phyloP scores from a whole-genome alignment of 2,888 invertebrate genomes.

The Zygaena filipendulae region DNA sequence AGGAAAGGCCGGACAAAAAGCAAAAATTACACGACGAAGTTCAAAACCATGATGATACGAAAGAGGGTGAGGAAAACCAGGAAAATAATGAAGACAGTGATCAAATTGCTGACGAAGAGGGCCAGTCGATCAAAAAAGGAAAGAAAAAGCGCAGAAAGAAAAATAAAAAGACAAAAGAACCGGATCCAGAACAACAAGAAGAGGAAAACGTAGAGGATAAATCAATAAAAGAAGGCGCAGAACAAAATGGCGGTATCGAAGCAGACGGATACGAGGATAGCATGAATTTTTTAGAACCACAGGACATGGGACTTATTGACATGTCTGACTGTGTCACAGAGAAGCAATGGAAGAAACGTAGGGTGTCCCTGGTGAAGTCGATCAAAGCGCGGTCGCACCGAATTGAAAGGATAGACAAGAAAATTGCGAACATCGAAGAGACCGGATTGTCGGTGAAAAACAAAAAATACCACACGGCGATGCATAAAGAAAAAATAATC shows the following conservation, averaged over 20 bases:
- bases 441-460: slow-evolving; percentile 35
- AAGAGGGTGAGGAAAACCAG: slow-evolving; percentile 7
- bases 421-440: slow-evolving; percentile 40
- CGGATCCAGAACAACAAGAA: slow-evolving; percentile 6
- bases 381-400: slow-evolving; percentile 30
- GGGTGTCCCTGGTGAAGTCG: slow-evolving; percentile 30
- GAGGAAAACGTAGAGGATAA: slow-evolving; percentile 13
- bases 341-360: slow-evolving; percentile 36
- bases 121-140: slow-evolving; percentile 11
- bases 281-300: slow-evolving; percentile 29
- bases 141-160: slow-evolving; percentile 11
- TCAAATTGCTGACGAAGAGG: slow-evolving; percentile 15
- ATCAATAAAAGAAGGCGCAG: too few relatives aligned
- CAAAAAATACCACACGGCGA: slow-evolving; percentile 43
- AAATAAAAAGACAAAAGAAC: slow-evolving; percentile 17
- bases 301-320: slow-evolving; percentile 37
- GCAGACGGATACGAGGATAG: slow-evolving; percentile 37
- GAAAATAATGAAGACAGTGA: slow-evolving; percentile 6
- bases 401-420: slow-evolving; percentile 28
- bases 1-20: slow-evolving; percentile 7
- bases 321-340: slow-evolving; percentile 33
- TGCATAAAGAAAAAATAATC: slow-evolving; percentile 38
- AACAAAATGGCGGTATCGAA: slow-evolving; percentile 47
- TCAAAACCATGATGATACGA: slow-evolving; percentile 11
- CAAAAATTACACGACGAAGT: slow-evolving; percentile 9